Percentiles rank a stretch among this genome's conserved stretches.
phyloP scores from a whole-genome alignment of 1,140 invertebrate species.

The Pseudomyrmex concolor region DNA sequence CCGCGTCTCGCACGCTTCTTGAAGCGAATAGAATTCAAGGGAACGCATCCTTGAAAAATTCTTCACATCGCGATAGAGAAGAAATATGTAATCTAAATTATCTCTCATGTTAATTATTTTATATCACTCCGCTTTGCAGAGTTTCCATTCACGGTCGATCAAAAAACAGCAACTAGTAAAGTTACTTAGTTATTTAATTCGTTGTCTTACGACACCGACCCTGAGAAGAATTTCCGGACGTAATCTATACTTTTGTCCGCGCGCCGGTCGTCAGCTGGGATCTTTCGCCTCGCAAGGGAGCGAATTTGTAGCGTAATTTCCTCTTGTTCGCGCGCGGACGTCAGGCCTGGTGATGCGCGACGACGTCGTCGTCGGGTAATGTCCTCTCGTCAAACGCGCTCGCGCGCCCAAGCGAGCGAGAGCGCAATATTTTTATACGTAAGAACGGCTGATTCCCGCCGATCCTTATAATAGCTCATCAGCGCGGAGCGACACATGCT shows the following conservation, averaged over 20 bases:
- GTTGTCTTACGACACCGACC: conserved; percentile 2
- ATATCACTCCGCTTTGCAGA: neutral
- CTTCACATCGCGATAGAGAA: neutral
- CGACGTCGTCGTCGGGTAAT: conserved; percentile 42
- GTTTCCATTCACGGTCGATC: neutral
- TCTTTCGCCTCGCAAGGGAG: conserved; percentile 18
- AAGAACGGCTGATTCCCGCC: conserved; percentile 59
- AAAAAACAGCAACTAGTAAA: too few relatives aligned
- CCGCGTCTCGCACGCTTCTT: neutral
- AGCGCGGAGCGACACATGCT: conserved; percentile 62
- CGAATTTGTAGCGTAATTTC: conserved; percentile 62
- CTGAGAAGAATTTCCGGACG: conserved; percentile 28
- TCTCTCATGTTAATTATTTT: neutral
- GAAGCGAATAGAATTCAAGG: neutral
- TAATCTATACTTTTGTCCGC: conserved; percentile 49
- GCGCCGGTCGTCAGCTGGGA: conserved; percentile 24
- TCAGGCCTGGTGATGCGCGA: conserved; percentile 45
- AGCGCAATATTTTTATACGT: conserved; percentile 47
- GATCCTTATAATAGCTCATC: conserved; percentile 71
- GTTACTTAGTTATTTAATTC: neutral
- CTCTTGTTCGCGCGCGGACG: conserved; percentile 40
- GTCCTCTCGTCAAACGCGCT: conserved; percentile 49
- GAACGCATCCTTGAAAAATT: neutral
- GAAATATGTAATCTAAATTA: neutral
- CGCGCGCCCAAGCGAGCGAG: conserved; percentile 4